A percentile compares a stretch with the other conserved stretches of the same genome.
These are phyloP conservation scores for Standfussiana lucernea DNA, from an alignment of 2,888 invertebrate species.

Conservation along the genomic window DNA sequence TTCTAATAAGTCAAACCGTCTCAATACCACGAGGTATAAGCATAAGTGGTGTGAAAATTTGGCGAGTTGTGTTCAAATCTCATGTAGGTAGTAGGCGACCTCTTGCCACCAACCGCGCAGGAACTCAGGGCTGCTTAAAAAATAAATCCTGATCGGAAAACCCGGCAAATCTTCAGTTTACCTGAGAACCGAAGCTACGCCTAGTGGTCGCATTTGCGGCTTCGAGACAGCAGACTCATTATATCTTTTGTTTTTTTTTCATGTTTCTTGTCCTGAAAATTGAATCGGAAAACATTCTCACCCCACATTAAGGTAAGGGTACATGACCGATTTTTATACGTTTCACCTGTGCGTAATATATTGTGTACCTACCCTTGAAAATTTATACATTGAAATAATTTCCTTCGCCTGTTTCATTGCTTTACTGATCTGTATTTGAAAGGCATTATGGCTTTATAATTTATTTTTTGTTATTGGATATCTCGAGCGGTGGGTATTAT, in stretches of 20 bases:
- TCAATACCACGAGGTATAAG: neutral
- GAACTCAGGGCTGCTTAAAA: neutral
- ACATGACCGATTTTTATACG: conserved; percentile 59
- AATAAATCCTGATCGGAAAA: neutral
- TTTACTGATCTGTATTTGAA: conserved; percentile 23
- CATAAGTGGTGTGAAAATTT: neutral
- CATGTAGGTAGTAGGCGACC: neutral
- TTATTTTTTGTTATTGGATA: conserved; percentile 5
- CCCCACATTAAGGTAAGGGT: conserved; percentile 28
- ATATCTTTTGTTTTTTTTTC: neutral
- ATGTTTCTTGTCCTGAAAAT: neutral
- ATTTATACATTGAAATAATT: conserved; percentile 54
- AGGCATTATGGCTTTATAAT: conserved; percentile 7
- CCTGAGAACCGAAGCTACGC: neutral
- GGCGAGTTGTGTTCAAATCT: neutral
- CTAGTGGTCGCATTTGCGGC: neutral
- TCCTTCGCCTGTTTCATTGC: conserved; percentile 31
- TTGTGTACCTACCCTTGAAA: conserved; percentile 61
- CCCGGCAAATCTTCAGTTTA: neutral
- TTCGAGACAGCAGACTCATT: neutral
- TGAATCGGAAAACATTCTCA: conserved; percentile 5
- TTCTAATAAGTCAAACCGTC: neutral
- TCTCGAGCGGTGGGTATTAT: neutral
- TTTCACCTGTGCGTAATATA: conserved; percentile 62
- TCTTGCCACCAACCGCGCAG: neutral